Evolutionary conservation across 1,140 invertebrate species (phyloP).

Genomic region (Drosophila pseudoobscura): DNA sequence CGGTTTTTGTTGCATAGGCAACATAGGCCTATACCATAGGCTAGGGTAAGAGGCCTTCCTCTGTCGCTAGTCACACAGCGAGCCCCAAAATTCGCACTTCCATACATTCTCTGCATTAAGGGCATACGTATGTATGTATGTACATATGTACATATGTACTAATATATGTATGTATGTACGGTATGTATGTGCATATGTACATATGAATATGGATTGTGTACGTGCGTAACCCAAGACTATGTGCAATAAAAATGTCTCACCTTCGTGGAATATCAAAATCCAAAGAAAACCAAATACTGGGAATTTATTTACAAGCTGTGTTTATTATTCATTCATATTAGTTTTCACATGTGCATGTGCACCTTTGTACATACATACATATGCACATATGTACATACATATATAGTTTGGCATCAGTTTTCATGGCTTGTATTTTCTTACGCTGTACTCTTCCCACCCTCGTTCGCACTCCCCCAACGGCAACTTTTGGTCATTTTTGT

Average conservation of each 20-base stretch:
- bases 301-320: slow-evolving; percentile 41
- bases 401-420: slow-evolving; percentile 53
- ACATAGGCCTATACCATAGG: too few relatives aligned
- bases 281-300: slow-evolving; percentile 30
- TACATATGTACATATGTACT: too few relatives aligned
- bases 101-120: too few relatives aligned
- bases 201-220: not conserved
- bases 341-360: slow-evolving; percentile 26
- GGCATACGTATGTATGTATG: too few relatives aligned
- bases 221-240: slow-evolving; percentile 40
- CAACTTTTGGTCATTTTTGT: slow-evolving; percentile 31
- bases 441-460: slow-evolving; percentile 17
- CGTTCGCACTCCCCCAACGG: not conserved
- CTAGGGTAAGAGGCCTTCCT: too few relatives aligned
- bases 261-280: slow-evolving; percentile 44
- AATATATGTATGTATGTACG: too few relatives aligned
- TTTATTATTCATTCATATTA: slow-evolving; percentile 54
- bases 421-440: slow-evolving; percentile 54
- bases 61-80: not conserved
- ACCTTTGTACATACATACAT: slow-evolving; percentile 10
- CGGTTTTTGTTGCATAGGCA: too few relatives aligned
- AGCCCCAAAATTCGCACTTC: too few relatives aligned
- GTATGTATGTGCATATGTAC: too few relatives aligned
- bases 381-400: slow-evolving; percentile 1
- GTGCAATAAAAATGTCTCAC: slow-evolving; percentile 26